Conservation (phyloP, 2,113 vertebrate species). For the Lagopus leucura region DNA sequence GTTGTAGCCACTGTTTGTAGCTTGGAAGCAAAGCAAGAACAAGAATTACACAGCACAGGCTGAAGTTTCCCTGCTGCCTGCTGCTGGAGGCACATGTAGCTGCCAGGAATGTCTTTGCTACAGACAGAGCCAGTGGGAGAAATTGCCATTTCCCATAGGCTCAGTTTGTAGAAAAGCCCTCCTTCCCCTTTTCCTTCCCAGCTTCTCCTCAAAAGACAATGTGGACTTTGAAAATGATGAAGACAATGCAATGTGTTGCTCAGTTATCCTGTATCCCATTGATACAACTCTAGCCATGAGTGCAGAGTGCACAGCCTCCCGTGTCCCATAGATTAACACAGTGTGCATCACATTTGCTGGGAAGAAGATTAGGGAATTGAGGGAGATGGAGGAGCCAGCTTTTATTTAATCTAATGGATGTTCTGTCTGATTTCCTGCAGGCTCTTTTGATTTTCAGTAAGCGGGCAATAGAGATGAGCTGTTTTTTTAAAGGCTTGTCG, state of each 20-base stretch:
- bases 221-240: slow-evolving; percentile 6
- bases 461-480: slow-evolving; percentile 38
- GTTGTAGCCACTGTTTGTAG: not conserved
- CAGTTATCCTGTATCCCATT: not conserved
- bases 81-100: not conserved
- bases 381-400: slow-evolving; percentile 13
- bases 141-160: not conserved
- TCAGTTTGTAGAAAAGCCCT: not conserved
- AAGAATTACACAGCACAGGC: not conserved
- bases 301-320: not conserved
- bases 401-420: slow-evolving; percentile 27
- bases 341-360: not conserved
- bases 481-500: slow-evolving; percentile 49
- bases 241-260: not conserved
- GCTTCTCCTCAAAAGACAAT: not conserved
- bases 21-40: not conserved
- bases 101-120: not conserved
- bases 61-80: not conserved
- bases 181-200: not conserved
- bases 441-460: slow-evolving; percentile 33
- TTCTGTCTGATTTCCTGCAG: slow-evolving; percentile 37
- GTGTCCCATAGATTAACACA: not conserved
- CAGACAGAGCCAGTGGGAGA: not conserved
- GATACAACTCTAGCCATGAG: slow-evolving; percentile 1
- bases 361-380: slow-evolving; percentile 3